Percentiles rank a stretch among this genome's conserved stretches.
Conservation (phyloP, 2,797 vertebrate genomes). For the Heterohyrax brucei region DNA sequence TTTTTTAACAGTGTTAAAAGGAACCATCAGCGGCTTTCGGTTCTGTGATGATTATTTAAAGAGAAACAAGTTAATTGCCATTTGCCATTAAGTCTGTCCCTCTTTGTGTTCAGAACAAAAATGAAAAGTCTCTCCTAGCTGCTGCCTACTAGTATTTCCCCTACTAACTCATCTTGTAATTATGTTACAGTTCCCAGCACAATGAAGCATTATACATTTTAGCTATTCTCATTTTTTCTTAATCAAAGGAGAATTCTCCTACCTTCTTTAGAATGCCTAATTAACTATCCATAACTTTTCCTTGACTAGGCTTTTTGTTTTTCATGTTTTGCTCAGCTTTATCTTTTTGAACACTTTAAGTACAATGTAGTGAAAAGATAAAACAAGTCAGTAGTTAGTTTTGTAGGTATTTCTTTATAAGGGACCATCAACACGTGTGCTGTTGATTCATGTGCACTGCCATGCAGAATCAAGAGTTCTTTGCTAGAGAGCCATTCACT, state of each 20-base stretch:
- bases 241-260: conserved; percentile 41
- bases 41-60: conserved; percentile 52
- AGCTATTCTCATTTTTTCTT: conserved; percentile 43
- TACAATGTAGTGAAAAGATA: conserved; percentile 31
- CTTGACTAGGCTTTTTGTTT: not conserved
- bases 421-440: not conserved
- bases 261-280: conserved; percentile 14
- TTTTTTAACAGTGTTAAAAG: not conserved
- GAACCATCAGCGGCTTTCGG: not conserved
- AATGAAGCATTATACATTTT: not conserved
- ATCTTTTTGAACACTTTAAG: conserved; percentile 61
- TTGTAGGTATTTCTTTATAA: conserved; percentile 11
- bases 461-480: not conserved
- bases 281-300: not conserved
- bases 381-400: not conserved
- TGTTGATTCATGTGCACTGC: not conserved
- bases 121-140: not conserved
- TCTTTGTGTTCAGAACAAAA: conserved; percentile 12
- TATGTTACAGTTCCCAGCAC: conserved; percentile 2
- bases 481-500: not conserved
- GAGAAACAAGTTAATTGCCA: conserved; percentile 31
- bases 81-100: not conserved
- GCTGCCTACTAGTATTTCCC: not conserved
- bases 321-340: conserved; percentile 38
- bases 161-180: not conserved